Evolutionary conservation across 2,113 vertebrate genomes (phyloP), one percentile per base, ranked within the genome.

Genomic region (Ahaetulla prasina): DNA sequence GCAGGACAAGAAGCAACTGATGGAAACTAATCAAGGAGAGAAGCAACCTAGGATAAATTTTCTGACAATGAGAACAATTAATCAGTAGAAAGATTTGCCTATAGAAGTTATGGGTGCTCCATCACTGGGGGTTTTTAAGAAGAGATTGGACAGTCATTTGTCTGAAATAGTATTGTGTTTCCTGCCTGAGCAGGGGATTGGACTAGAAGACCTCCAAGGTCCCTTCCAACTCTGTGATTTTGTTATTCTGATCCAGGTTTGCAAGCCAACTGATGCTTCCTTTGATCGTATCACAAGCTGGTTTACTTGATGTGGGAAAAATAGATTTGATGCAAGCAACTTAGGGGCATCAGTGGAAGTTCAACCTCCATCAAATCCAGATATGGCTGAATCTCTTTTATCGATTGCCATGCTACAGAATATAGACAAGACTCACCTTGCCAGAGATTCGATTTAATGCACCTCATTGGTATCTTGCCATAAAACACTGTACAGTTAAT

Each of bases 341-440:
- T 0, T 89, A 6, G 22, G 2, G 23, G 14, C 4, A 4, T n/a
- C 80, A 0, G 0, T 0, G 0, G 84, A n/a, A 54, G 47, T 85
- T 60, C 68, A 1, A 0, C n/a, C 49, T 54, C 52, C 0, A 0
- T 25, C 45, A 80, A 52, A 87, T 20, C 89, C 80, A 1, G 0
- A 30, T 4, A 39, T 27, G 10, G 80, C 87, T 89, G 87, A 85
- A 85, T 23, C 23, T 80, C 85, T 55, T 60, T 22, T 27, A 10
- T 57, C 0, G 1, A 84, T 86, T 85, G 57, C 50, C 89, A 0
- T 0, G 10, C 0, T 35, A 80, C 89, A 93, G 87, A 63, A 45
- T 53, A 30, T 0, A 0, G 35, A 45, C 8, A 20, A 23, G 5
- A 52, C 43, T 87, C 53, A 2, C 52, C 0, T 60, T 85, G 52